Conservation (phyloP, 2,888 invertebrate genomes). For the Furcula furcula region DNA sequence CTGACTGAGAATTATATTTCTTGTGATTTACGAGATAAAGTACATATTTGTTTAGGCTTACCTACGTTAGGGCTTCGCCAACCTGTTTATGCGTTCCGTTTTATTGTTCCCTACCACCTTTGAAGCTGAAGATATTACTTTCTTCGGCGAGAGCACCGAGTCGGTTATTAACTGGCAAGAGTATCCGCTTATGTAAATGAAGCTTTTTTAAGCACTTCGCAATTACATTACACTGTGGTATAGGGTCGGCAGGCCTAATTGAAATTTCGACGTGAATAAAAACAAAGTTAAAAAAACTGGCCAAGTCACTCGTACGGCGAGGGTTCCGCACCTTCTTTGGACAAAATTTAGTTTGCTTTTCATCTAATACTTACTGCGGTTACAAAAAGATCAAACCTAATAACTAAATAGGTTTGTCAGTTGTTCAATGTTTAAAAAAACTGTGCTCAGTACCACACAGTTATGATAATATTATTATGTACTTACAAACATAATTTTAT, state of each 20-base stretch:
- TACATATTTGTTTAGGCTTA: conserved; percentile 14
- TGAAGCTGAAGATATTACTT: conserved; percentile 25
- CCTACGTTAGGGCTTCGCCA: conserved; percentile 18
- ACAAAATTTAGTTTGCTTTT: too few relatives aligned
- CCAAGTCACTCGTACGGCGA: too few relatives aligned
- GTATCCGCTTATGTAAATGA: conserved; percentile 18
- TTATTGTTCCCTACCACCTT: conserved; percentile 38
- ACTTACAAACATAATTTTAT: too few relatives aligned
- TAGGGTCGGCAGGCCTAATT: conserved; percentile 9
- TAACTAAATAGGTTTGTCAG: too few relatives aligned
- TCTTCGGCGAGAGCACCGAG: conserved; percentile 16
- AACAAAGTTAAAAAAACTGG: too few relatives aligned
- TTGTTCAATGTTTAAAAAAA: too few relatives aligned
- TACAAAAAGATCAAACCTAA: too few relatives aligned
- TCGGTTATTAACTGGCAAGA: too few relatives aligned
- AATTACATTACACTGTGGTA: conserved; percentile 15
- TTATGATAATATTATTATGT: too few relatives aligned
- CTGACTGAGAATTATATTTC: conserved; percentile 15
- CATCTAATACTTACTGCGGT: too few relatives aligned
- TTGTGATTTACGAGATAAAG: conserved; percentile 12
- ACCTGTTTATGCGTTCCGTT: conserved; percentile 36
- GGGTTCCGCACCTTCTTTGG: too few relatives aligned
- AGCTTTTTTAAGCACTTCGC: conserved; percentile 22
- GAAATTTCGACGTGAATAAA: conserved; percentile 8
- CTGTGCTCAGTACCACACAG: too few relatives aligned